Evolutionary conservation across 53 echinoderm and acorn worm genomes (phyloP).

Genomic region (Temnopleurus reevesii): DNA sequence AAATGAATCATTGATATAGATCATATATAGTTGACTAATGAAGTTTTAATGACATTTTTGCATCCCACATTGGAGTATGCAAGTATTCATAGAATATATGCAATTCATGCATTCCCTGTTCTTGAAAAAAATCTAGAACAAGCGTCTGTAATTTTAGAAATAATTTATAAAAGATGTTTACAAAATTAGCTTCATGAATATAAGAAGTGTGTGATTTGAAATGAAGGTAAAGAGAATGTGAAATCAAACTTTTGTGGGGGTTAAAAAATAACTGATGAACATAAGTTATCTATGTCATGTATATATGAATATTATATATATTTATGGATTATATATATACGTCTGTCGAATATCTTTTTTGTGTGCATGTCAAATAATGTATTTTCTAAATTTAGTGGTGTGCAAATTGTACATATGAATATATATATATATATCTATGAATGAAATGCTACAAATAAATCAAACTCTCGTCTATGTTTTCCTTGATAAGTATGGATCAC

Average conservation of each 20-base stretch:
- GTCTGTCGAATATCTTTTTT: neutral
- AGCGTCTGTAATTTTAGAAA: too few species aligned
- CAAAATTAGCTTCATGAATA: neutral
- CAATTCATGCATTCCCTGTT: too few species aligned
- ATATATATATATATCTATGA: neutral
- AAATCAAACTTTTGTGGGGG: too few species aligned
- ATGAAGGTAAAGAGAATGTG: too few species aligned
- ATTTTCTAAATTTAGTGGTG: neutral
- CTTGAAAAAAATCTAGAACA: too few species aligned
- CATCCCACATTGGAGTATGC: too few species aligned
- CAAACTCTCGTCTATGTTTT: constrained; percentile 1
- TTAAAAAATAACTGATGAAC: neutral
- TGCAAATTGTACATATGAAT: neutral
- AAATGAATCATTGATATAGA: too few species aligned
- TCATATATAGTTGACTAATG: too few species aligned
- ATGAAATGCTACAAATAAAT: constrained; percentile 19
- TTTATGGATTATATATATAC: neutral
- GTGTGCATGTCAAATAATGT: neutral
- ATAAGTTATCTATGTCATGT: neutral
- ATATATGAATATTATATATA: neutral
- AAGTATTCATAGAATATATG: too few species aligned
- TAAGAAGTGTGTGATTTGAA: constrained; percentile 15
- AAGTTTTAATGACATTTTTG: too few species aligned
- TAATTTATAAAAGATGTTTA: neutral
- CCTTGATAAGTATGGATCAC: neutral